Base-by-base conservation (phyloP, 2,888 invertebrate species). In the Nomada lathburiana region DNA sequence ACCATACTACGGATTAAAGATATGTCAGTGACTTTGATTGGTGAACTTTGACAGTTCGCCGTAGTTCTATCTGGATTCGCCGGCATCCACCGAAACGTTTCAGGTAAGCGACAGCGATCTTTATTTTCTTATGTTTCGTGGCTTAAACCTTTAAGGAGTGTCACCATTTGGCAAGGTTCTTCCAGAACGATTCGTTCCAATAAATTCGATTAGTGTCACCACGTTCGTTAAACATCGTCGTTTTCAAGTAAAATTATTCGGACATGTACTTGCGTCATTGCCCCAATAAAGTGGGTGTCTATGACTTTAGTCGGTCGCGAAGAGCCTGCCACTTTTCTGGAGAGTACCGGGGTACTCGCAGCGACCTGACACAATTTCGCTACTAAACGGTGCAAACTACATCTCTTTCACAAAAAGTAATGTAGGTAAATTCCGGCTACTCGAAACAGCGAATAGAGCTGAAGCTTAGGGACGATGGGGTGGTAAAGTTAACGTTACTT, bases 21-120 rank as follows among this genome's bases (percentile, higher is more conserved):
- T 90, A 92, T 91, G 91, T 89, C 89, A 90, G 91, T 91, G 90
- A 89, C 89, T 87, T 91, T 88, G 87, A 82, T 75, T 80, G 83
- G 88, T 91, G 92, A 91, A 89, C 88, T 91, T 91, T 91, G 91
- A 92, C 90, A 86, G 90, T 90, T 91, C 76, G 85, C 83, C 78
- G 82, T 76, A 65, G 70, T 72, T 71, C 88, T 84, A 88, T 83
- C 64, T 85, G 82, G 86, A 85, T 76, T 72, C 83, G 73, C 81
- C 86, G 88, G 86, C 83, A 76, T 65, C 83, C 85, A 62, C 72
- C 62, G 70, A 76, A 65, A 83, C 77, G 73, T 77, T 76, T 60
- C 80, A 90, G 89, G 91, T 90, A 83, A 90, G 91, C 86, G 74
- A 29, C n/a, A 29, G 4, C n/a, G 11, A 18, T 36, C 4, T 10